Conservation (phyloP, 2,888 invertebrate genomes). For the Parthenolecanium corni region DNA sequence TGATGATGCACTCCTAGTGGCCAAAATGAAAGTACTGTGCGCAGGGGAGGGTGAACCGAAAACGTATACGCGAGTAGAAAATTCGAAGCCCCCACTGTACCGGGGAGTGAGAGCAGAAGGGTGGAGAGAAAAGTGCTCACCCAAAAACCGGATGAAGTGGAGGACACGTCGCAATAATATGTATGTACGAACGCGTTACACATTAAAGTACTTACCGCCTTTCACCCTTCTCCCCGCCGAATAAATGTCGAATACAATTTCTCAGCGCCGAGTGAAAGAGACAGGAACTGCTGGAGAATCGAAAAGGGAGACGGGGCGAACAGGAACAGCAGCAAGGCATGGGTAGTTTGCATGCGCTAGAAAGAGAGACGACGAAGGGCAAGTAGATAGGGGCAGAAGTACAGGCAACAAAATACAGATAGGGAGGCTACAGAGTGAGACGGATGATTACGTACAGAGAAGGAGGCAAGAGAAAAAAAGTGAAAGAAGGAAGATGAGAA, state of each 20-base stretch:
- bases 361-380: neutral
- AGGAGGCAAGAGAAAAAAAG: neutral
- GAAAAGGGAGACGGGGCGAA: too few species aligned
- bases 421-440: slow-evolving; percentile 7
- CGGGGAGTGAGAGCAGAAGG: neutral
- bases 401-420: slow-evolving; percentile 20
- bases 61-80: too few species aligned
- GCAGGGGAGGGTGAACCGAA: too few species aligned
- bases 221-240: too few species aligned
- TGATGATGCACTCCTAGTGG: too few species aligned
- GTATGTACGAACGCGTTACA: slow-evolving; percentile 27
- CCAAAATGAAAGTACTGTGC: neutral
- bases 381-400: slow-evolving; percentile 15
- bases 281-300: slow-evolving; percentile 11
- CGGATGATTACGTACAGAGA: neutral
- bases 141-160: slow-evolving; percentile 28
- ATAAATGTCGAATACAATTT: slow-evolving; percentile 5
- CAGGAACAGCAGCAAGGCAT: too few species aligned
- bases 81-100: neutral
- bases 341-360: too few species aligned
- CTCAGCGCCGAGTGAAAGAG: slow-evolving; percentile 21
- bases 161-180: slow-evolving; percentile 28
- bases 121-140: neutral
- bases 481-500: too few species aligned
- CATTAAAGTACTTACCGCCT: slow-evolving; percentile 14